These are phyloP conservation scores for Tenebrosternarchus preto DNA, from an alignment of 2,113 vertebrate genomes.

Conservation along the genomic window DNA sequence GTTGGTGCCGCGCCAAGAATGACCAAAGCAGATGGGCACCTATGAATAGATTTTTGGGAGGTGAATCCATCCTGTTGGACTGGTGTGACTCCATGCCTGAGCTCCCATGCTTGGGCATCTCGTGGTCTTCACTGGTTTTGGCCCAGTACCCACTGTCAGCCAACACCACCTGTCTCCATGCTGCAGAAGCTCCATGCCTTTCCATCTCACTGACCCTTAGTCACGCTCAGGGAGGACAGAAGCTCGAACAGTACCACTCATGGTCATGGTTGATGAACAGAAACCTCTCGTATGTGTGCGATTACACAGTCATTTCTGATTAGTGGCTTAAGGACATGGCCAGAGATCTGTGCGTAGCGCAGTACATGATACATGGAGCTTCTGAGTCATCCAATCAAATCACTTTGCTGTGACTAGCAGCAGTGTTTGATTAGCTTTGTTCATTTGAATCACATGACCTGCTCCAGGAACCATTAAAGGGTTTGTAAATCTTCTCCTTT, in stretches of 20 bases:
- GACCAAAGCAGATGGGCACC: slow-evolving; percentile 55
- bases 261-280: not conserved
- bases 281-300: not conserved
- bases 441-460: slow-evolving; percentile 40
- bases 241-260: not conserved
- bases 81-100: slow-evolving; percentile 41
- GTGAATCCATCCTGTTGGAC: slow-evolving; percentile 47
- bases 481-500: slow-evolving; percentile 35
- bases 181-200: slow-evolving; percentile 39
- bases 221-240: slow-evolving; percentile 13
- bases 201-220: slow-evolving; percentile 19
- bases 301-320: not conserved
- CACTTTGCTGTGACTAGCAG: slow-evolving; percentile 15
- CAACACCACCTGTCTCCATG: slow-evolving; percentile 53
- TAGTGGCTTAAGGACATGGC: not conserved
- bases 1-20: slow-evolving; percentile 27
- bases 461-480: slow-evolving; percentile 19
- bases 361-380: slow-evolving; percentile 33
- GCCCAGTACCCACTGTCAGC: slow-evolving; percentile 48
- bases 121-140: slow-evolving; percentile 49
- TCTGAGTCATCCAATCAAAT: slow-evolving; percentile 25
- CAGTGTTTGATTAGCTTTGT: slow-evolving; percentile 43
- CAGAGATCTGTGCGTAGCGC: not conserved
- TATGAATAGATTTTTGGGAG: slow-evolving; percentile 51
- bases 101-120: slow-evolving; percentile 31